Percentiles rank a stretch among this genome's conserved stretches.
These are phyloP conservation scores for Lithophane semibrunnea DNA, from an alignment of 2,888 invertebrate genomes.

Conservation along the genomic window DNA sequence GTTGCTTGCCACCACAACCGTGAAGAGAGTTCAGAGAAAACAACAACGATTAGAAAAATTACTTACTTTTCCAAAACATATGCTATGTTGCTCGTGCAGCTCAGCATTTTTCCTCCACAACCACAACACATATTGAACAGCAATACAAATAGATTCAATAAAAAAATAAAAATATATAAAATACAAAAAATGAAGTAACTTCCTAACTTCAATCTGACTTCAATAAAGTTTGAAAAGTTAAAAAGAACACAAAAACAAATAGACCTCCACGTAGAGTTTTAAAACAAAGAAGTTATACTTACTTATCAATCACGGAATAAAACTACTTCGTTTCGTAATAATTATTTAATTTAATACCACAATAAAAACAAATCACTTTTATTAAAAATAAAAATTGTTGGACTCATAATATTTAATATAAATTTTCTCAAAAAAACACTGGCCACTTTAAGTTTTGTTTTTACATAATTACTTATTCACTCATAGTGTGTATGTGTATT, in stretches of 20 bases:
- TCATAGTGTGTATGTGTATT: too few species aligned
- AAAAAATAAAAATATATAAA: constrained; percentile 23
- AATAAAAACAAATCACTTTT: not conserved
- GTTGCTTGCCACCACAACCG: not conserved
- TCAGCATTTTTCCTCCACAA: constrained; percentile 12
- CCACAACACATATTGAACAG: constrained; percentile 61
- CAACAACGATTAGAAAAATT: not conserved
- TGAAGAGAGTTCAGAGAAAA: not conserved
- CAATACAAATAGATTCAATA: constrained; percentile 11
- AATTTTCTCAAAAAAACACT: constrained; percentile 10
- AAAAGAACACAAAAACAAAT: constrained; percentile 25
- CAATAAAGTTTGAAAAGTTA: constrained; percentile 23
- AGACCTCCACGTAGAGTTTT: not conserved
- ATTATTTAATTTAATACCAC: not conserved
- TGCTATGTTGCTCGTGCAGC: constrained; percentile 63
- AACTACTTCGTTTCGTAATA: not conserved
- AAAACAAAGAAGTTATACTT: constrained; percentile 2
- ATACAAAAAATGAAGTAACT: constrained; percentile 24
- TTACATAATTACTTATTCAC: too few species aligned
- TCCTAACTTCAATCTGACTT: constrained; percentile 13
- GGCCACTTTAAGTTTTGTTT: constrained; percentile 13
- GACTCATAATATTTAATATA: not conserved
- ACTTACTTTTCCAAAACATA: constrained; percentile 73
- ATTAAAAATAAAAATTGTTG: not conserved
- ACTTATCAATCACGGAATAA: not conserved